These are phyloP conservation scores for Apodemia hepburni DNA, from an alignment of 2,888 invertebrate genomes.

Conservation along the genomic window DNA sequence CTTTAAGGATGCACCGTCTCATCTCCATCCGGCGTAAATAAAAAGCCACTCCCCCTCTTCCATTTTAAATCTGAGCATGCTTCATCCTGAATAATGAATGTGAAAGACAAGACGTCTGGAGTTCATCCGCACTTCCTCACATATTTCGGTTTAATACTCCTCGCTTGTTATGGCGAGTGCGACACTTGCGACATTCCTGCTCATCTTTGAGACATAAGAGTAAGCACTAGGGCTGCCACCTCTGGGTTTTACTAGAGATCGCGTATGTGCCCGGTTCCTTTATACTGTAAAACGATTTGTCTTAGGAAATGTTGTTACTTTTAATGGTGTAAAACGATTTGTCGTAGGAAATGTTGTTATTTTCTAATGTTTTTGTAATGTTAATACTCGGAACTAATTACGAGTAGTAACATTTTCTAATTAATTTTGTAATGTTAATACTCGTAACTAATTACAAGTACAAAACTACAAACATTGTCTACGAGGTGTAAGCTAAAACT, in stretches of 20 bases:
- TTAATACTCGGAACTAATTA: too few species aligned
- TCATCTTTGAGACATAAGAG: conserved; percentile 12
- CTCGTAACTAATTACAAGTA: too few species aligned
- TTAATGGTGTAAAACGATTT: too few species aligned
- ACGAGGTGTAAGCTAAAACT: too few species aligned
- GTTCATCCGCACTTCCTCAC: conserved; percentile 13
- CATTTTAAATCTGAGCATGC: conserved; percentile 3
- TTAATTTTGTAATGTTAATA: too few species aligned
- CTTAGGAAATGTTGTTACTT: too few species aligned
- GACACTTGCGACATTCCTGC: conserved; percentile 9
- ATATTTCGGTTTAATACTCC: conserved; percentile 13
- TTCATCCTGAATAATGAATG: conserved; percentile 12
- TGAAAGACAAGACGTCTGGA: conserved; percentile 15
- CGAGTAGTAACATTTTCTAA: too few species aligned
- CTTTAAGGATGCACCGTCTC: not conserved
- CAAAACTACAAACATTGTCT: too few species aligned
- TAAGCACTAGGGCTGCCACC: not conserved
- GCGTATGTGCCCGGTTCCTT: too few species aligned
- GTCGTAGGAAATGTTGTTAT: too few species aligned
- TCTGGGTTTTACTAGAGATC: not conserved
- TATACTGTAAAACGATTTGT: too few species aligned
- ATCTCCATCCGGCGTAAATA: not conserved
- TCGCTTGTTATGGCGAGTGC: conserved; percentile 9
- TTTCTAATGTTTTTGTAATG: too few species aligned
- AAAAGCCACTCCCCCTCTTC: not conserved